phyloP scores from a whole-genome alignment of 2,113 vertebrate genomes.

The Cichladusa arquata region DNA sequence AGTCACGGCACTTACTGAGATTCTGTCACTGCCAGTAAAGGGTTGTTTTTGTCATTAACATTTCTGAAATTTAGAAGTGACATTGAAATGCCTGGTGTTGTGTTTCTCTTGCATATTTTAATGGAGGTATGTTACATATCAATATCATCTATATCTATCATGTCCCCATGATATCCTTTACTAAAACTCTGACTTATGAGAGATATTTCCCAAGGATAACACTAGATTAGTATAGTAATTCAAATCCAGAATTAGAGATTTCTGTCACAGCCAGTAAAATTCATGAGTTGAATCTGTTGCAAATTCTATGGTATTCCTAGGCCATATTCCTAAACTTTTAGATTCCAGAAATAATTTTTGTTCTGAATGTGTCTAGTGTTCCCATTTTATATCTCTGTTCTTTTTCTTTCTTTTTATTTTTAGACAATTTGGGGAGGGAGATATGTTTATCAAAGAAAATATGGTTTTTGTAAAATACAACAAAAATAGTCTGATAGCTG shows the following conservation, averaged over 20 bases:
- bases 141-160: neutral
- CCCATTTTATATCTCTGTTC: neutral
- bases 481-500: neutral
- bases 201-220: neutral
- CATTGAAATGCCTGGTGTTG: neutral
- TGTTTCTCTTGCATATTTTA: neutral
- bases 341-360: neutral
- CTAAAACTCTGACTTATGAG: neutral
- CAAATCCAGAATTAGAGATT: neutral
- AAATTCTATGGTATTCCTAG: neutral
- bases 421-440: rapidly evolving
- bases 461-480: neutral
- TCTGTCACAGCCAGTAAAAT: neutral
- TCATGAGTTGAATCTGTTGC: neutral
- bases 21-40: neutral
- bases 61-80: neutral
- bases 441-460: neutral
- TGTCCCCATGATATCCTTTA: neutral
- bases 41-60: neutral
- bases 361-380: neutral
- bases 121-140: neutral
- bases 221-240: neutral
- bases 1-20: neutral
- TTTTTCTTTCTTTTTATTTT: neutral
- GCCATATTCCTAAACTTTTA: neutral